Conservation (phyloP, 2,797 vertebrate genomes). For the Ispidina picta region DNA sequence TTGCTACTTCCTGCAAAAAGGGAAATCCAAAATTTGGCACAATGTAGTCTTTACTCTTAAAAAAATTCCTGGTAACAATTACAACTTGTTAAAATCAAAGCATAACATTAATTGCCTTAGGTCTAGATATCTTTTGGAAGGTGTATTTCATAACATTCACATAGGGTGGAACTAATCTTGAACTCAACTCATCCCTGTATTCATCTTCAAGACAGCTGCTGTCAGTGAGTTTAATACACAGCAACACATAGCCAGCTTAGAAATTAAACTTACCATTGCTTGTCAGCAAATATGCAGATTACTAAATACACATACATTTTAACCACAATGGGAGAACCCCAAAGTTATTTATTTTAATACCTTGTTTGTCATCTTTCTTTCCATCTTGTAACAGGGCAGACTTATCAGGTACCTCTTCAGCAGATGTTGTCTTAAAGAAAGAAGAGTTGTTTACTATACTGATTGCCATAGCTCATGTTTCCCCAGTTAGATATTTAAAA, state of each 20-base stretch:
- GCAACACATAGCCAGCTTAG: not conserved
- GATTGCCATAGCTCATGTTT: not conserved
- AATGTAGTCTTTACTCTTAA: not conserved
- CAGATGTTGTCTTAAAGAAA: constrained; percentile 70
- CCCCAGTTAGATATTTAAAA: not conserved
- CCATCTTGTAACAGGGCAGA: constrained; percentile 65
- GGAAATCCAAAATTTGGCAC: not conserved
- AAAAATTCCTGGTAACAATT: not conserved
- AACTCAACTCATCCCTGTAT: not conserved
- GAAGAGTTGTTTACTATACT: constrained; percentile 19
- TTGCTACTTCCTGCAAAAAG: not conserved
- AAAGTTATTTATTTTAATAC: constrained; percentile 59
- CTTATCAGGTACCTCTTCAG: constrained; percentile 74
- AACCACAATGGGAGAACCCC: not conserved
- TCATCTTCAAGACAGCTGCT: not conserved
- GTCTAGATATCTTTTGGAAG: not conserved
- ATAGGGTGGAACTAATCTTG: not conserved
- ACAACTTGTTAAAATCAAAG: not conserved
- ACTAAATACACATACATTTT: not conserved
- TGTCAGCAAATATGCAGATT: not conserved
- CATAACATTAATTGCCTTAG: not conserved
- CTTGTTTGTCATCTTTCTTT: constrained; percentile 78
- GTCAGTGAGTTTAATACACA: not conserved
- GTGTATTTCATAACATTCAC: not conserved
- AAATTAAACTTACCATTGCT: not conserved